Conservation (phyloP, 1,140 invertebrate genomes). For the Chrysomallon squamiferum region DNA sequence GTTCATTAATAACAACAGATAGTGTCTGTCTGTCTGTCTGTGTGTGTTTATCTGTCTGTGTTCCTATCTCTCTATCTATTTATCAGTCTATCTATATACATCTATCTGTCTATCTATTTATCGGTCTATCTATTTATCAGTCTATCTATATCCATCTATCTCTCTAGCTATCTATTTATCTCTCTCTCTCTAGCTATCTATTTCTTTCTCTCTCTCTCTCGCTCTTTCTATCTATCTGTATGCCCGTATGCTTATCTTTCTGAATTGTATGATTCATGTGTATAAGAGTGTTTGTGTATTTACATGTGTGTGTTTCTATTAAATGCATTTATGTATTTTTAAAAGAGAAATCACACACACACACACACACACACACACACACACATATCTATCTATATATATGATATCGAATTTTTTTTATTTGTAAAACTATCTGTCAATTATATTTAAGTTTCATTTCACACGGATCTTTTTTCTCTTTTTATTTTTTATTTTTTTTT, state of each 20-base stretch:
- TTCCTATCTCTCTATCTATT: neutral
- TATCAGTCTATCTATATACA: neutral
- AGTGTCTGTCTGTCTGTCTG: neutral
- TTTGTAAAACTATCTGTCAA: too few species aligned
- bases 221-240: neutral
- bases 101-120: constrained; percentile 4
- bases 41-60: neutral
- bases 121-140: neutral
- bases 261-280: too few species aligned
- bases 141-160: neutral
- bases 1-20: neutral
- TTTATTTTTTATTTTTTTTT: too few species aligned
- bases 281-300: too few species aligned
- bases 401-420: too few species aligned
- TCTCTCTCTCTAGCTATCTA: constrained; percentile 2
- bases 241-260: neutral
- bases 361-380: too few species aligned
- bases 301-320: too few species aligned
- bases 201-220: neutral
- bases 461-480: too few species aligned
- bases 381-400: too few species aligned
- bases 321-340: too few species aligned
- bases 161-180: neutral
- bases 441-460: too few species aligned
- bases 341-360: too few species aligned